Percentiles rank a stretch among this genome's conserved stretches.
These are phyloP conservation scores for Dryobotodes eremita DNA, from an alignment of 2,888 invertebrate genomes.

Conservation along the genomic window DNA sequence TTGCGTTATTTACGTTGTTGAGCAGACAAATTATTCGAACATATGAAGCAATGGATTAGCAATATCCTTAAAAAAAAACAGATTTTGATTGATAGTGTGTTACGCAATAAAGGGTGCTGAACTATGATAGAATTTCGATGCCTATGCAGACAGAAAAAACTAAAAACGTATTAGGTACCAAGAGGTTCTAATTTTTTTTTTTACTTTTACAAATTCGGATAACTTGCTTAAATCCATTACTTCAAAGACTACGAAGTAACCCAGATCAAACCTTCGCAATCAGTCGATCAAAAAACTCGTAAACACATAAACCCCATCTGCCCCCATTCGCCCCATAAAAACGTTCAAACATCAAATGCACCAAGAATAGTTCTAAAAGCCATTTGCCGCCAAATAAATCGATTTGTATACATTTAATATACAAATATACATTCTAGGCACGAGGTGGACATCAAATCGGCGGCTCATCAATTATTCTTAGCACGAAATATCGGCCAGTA, in stretches of 20 bases:
- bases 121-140: neutral
- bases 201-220: neutral
- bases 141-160: neutral
- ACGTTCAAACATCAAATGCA: slow-evolving; percentile 54
- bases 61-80: too few species aligned
- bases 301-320: slow-evolving; percentile 21
- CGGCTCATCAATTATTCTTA: slow-evolving; percentile 70
- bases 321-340: slow-evolving; percentile 30
- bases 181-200: neutral
- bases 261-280: neutral
- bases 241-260: slow-evolving; percentile 5
- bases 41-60: neutral
- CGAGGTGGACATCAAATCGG: slow-evolving; percentile 62
- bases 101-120: too few species aligned
- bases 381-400: slow-evolving; percentile 55
- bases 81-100: too few species aligned
- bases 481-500: slow-evolving; percentile 64
- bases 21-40: neutral
- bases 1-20: neutral
- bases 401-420: slow-evolving; percentile 59
- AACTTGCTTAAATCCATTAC: neutral
- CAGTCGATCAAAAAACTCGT: slow-evolving; percentile 29
- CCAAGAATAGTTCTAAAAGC: slow-evolving; percentile 47
- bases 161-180: neutral
- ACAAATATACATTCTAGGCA: slow-evolving; percentile 60